phyloP scores from a whole-genome alignment of 2,888 invertebrate genomes.

The Gari tellinella region DNA sequence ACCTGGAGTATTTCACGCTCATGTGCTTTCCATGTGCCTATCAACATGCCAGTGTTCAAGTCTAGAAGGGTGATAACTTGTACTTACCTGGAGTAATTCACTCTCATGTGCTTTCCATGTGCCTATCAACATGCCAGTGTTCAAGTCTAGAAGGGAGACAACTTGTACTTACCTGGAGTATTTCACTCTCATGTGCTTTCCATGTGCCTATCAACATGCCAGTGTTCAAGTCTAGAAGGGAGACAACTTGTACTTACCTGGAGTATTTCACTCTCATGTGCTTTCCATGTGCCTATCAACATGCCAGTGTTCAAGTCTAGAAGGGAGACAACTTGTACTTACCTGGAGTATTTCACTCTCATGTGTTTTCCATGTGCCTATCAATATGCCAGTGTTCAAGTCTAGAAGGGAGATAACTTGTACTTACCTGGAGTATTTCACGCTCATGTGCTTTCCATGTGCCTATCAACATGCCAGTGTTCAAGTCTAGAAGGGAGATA shows the following conservation, averaged over 20 bases:
- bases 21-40: constrained; percentile 94
- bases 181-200: constrained; percentile 97
- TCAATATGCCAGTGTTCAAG: constrained; percentile 92
- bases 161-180: constrained; percentile 86
- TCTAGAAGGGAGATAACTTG: too few relatives aligned
- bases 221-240: constrained; percentile 93
- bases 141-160: too few relatives aligned
- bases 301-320: constrained; percentile 95
- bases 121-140: too few relatives aligned
- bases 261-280: constrained; percentile 95
- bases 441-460: constrained; percentile 96
- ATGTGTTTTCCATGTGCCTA: constrained; percentile 94
- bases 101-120: too few relatives aligned
- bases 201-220: constrained; percentile 92
- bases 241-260: constrained; percentile 88
- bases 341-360: constrained; percentile 92
- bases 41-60: constrained; percentile 92
- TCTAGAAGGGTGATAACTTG: constrained; percentile 94
- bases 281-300: constrained; percentile 92
- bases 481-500: constrained; percentile 94
- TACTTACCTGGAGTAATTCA: too few relatives aligned
- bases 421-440: constrained; percentile 88
- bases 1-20: constrained; percentile 92
- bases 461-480: constrained; percentile 92
- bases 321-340: constrained; percentile 90